Conservation (phyloP, 2,888 invertebrate genomes). For the Halictus quadricinctus region DNA sequence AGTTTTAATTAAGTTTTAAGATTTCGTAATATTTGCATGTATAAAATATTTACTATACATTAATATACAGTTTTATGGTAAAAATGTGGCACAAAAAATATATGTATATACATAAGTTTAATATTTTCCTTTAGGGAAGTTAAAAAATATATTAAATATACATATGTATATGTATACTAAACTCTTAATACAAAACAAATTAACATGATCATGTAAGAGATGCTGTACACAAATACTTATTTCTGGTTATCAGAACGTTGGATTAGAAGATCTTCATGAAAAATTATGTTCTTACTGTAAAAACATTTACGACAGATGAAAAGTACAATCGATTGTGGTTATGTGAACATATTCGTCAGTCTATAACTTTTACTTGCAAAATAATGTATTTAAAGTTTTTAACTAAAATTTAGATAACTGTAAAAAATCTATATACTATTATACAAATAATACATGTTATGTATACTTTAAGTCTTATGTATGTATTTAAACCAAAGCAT, state of each 20-base stretch:
- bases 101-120: constrained; percentile 38
- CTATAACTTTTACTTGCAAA: neutral
- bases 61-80: constrained; percentile 37
- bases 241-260: neutral
- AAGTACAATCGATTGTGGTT: constrained; percentile 19
- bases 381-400: neutral
- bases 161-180: constrained; percentile 6
- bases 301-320: constrained; percentile 17
- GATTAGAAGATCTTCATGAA: constrained; percentile 19
- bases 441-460: neutral
- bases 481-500: constrained; percentile 9
- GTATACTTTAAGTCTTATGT: constrained; percentile 3
- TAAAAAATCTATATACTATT: constrained; percentile 5
- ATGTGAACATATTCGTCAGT: constrained; percentile 21
- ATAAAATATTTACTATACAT: constrained; percentile 45
- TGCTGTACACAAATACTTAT: neutral
- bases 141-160: constrained; percentile 20
- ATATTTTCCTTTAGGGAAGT: neutral
- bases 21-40: constrained; percentile 13
- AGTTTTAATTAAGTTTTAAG: neutral
- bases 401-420: neutral
- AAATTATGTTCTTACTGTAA: constrained; percentile 5
- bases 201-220: constrained; percentile 7
- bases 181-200: constrained; percentile 20
- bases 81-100: constrained; percentile 26